These are phyloP conservation scores for Diachasmimorpha longicaudata DNA, from an alignment of 1,140 invertebrate species.

Conservation along the genomic window DNA sequence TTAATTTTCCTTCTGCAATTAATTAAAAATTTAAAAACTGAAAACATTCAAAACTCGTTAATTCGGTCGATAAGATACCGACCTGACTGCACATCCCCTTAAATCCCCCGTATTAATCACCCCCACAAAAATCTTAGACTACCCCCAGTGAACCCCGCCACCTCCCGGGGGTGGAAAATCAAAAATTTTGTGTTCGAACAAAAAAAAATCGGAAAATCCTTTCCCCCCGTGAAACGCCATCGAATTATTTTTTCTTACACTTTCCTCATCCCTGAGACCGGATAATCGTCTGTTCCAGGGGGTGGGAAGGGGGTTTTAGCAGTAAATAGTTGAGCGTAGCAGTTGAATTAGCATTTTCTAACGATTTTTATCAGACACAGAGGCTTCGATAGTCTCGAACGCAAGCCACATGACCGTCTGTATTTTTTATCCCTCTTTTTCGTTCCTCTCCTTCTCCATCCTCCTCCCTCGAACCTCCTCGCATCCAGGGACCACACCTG, in stretches of 20 bases:
- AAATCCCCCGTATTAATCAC: slow-evolving; percentile 13
- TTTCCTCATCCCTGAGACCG: not conserved
- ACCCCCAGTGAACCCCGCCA: too few relatives aligned
- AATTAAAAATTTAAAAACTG: too few relatives aligned
- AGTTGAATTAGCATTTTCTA: slow-evolving; percentile 20
- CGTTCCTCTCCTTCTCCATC: slow-evolving; percentile 1
- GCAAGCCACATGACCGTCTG: slow-evolving; percentile 20
- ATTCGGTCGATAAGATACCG: too few relatives aligned
- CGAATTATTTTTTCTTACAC: not conserved
- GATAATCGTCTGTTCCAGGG: not conserved
- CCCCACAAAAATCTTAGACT: slow-evolving; percentile 15
- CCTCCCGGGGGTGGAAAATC: too few relatives aligned
- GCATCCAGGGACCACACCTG: slow-evolving; percentile 20
- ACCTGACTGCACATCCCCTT: too few relatives aligned
- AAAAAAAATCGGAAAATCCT: not conserved
- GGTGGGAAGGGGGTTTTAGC: not conserved
- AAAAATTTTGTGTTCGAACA: slow-evolving; percentile 37
- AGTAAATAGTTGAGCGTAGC: not conserved
- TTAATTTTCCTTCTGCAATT: too few relatives aligned
- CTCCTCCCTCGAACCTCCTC: slow-evolving; percentile 24
- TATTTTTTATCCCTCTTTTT: slow-evolving; percentile 1
- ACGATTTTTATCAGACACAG: slow-evolving; percentile 19
- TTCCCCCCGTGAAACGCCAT: not conserved
- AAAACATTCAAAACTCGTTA: too few relatives aligned
- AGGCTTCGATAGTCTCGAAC: slow-evolving; percentile 12